A percentile compares a stretch with the other conserved stretches of the same genome.
Conservation (phyloP, 2,113 vertebrate genomes). For the Nycticryphes semicollaris region DNA sequence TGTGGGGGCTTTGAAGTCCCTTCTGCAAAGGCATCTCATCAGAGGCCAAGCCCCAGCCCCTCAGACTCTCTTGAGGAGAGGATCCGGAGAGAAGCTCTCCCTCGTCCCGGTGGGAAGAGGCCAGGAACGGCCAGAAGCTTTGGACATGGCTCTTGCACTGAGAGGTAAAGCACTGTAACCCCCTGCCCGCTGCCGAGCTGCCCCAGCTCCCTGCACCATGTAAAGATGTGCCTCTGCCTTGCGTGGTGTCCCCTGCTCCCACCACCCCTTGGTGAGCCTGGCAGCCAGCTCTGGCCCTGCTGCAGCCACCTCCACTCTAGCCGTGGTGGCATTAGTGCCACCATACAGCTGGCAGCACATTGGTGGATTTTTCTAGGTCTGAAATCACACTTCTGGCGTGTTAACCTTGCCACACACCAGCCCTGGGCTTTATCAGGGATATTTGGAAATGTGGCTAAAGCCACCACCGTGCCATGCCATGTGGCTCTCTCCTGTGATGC, state of each 20-base stretch:
- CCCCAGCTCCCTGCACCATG: accelerated
- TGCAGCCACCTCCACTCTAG: not conserved
- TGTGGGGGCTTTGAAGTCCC: conserved; percentile 16
- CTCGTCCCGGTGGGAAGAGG: not conserved
- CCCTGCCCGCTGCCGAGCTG: not conserved
- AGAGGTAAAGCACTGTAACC: conserved; percentile 74
- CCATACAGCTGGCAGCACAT: not conserved
- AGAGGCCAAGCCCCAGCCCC: not conserved
- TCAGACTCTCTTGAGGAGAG: not conserved
- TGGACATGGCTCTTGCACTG: conserved; percentile 60
- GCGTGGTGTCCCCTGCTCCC: not conserved
- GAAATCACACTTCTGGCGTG: not conserved
- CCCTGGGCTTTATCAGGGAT: not conserved
- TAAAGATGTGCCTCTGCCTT: not conserved
- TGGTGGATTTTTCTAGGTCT: not conserved
- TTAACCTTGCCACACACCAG: not conserved
- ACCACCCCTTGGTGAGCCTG: not conserved
- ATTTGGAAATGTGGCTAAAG: not conserved
- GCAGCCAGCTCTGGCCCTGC: not conserved
- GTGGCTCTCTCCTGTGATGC: not conserved
- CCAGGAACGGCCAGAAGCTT: not conserved
- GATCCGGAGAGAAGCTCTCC: not conserved
- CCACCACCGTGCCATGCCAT: accelerated
- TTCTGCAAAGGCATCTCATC: not conserved
- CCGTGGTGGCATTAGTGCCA: not conserved